phyloP scores from a whole-genome alignment of 2,888 invertebrate species.

The Congeria kusceri region DNA sequence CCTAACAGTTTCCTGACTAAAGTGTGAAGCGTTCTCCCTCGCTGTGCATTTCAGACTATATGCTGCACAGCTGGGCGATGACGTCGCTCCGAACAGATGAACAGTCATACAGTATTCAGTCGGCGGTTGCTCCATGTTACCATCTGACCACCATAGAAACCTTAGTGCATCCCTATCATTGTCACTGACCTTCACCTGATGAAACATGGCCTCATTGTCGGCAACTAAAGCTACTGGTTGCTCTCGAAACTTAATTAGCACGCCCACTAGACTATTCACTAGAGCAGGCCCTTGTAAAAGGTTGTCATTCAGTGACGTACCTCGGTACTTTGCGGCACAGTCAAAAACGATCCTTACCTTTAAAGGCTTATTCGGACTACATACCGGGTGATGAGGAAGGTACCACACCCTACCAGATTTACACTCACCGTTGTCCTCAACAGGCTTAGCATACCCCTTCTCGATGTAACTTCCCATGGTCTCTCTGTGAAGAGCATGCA shows the following conservation, averaged over 20 bases:
- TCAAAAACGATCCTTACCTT: slow-evolving; percentile 43
- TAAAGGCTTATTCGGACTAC: slow-evolving; percentile 32
- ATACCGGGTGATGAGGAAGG: slow-evolving; percentile 41
- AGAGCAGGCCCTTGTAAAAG: slow-evolving; percentile 61
- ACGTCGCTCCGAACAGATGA: slow-evolving; percentile 40
- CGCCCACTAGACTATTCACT: slow-evolving; percentile 53
- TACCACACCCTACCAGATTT: slow-evolving; percentile 24
- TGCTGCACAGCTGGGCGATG: slow-evolving; percentile 41
- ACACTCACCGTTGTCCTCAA: not conserved
- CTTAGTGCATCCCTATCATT: too few species aligned
- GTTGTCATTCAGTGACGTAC: slow-evolving; percentile 45
- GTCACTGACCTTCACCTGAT: slow-evolving; percentile 56
- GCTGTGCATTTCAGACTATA: slow-evolving; percentile 32
- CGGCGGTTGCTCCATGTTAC: slow-evolving; percentile 1
- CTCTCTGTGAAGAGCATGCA: slow-evolving; percentile 28
- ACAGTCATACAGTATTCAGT: slow-evolving; percentile 17
- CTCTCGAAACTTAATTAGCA: slow-evolving; percentile 53
- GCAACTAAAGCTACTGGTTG: slow-evolving; percentile 41
- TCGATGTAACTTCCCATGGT: slow-evolving; percentile 37
- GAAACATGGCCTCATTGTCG: slow-evolving; percentile 60
- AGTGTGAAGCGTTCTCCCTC: too few species aligned
- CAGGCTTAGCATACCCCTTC: slow-evolving; percentile 40
- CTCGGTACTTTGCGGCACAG: slow-evolving; percentile 39
- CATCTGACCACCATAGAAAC: slow-evolving; percentile 42
- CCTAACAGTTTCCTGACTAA: not conserved